Evolutionary conservation across 2,797 vertebrate genomes (phyloP).

Genomic region (Gallinago nigripennis): DNA sequence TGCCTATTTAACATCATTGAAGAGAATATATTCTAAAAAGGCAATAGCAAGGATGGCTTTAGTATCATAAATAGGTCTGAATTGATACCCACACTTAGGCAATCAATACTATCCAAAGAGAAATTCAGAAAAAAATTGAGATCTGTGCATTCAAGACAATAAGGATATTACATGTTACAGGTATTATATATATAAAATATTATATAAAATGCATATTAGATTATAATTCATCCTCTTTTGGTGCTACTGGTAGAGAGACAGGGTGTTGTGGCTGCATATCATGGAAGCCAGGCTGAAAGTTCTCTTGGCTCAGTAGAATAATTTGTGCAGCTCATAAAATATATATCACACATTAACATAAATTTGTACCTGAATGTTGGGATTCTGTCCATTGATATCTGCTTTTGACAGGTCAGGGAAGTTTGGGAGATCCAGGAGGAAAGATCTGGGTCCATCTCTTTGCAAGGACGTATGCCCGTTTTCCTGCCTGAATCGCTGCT

Average conservation of each 20-base stretch:
- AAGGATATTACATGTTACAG: neutral
- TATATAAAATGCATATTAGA: too few species aligned
- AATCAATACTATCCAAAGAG: neutral
- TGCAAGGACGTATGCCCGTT: slow-evolving; percentile 80
- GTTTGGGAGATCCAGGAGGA: slow-evolving; percentile 93
- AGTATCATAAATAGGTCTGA: neutral
- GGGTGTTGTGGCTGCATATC: neutral
- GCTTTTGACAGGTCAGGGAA: slow-evolving; percentile 97
- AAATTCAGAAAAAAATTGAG: neutral
- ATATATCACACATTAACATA: neutral
- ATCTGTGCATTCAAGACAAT: neutral
- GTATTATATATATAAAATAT: too few species aligned
- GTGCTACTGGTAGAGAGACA: neutral
- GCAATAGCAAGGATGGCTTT: neutral
- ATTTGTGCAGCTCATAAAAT: neutral
- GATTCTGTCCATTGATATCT: slow-evolving; percentile 95
- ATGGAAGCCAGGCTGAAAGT: neutral
- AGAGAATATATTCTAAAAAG: neutral
- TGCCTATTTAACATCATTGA: neutral
- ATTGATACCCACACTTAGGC: neutral
- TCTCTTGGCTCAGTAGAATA: neutral
- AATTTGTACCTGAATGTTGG: slow-evolving; percentile 92
- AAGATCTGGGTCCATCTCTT: slow-evolving; percentile 88
- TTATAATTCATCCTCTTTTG: neutral
- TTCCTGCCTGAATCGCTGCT: slow-evolving; percentile 80